Evolutionary conservation across 2,113 vertebrate species (phyloP).

Genomic region (Rhinoderma darwinii): DNA sequence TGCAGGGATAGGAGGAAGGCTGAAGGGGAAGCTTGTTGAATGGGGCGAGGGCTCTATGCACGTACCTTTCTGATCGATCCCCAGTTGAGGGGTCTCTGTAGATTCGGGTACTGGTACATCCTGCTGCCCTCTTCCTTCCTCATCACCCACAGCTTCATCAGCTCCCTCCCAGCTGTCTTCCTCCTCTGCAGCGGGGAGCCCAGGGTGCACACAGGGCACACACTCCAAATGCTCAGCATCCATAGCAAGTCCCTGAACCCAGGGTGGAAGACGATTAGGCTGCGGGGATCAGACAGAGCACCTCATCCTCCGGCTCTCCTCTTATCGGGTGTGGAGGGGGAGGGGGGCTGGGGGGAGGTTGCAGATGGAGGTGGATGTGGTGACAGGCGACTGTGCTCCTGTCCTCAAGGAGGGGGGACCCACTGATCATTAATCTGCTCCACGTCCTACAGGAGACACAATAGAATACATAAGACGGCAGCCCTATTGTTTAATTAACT

Average conservation of each 20-base stretch:
- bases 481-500: too few species aligned
- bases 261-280: slow-evolving; percentile 22
- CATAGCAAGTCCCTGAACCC: slow-evolving; percentile 51
- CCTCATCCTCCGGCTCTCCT: slow-evolving; percentile 30
- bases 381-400: not conserved
- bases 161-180: slow-evolving; percentile 52
- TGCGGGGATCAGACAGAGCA: slow-evolving; percentile 36
- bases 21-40: not conserved
- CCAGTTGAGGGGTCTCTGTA: slow-evolving; percentile 41
- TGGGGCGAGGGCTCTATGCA: not conserved
- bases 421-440: slow-evolving; percentile 37
- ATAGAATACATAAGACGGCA: not conserved
- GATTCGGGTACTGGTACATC: slow-evolving; percentile 23
- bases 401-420: slow-evolving; percentile 4
- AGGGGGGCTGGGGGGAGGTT: not conserved
- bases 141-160: slow-evolving; percentile 48
- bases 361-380: slow-evolving; percentile 26
- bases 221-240: slow-evolving; percentile 58
- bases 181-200: slow-evolving; percentile 56
- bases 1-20: not conserved
- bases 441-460: slow-evolving; percentile 32
- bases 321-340: slow-evolving; percentile 21
- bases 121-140: slow-evolving; percentile 43
- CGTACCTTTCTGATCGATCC: slow-evolving; percentile 45
- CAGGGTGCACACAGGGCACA: slow-evolving; percentile 56